phyloP scores from a whole-genome alignment of 2,113 vertebrate genomes.

The Ceuthmochares aereus region DNA sequence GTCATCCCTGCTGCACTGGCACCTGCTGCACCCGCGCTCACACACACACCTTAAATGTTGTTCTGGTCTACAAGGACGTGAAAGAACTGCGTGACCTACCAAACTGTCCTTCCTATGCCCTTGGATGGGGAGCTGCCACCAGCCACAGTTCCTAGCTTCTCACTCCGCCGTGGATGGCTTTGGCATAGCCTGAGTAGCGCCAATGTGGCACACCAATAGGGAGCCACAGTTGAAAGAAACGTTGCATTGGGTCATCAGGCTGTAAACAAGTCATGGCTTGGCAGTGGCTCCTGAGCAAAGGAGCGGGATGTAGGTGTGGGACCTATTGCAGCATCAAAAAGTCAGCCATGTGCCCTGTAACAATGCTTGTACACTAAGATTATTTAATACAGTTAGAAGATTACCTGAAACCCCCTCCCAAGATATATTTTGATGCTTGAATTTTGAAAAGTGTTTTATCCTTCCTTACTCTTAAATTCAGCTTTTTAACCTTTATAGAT shows the following conservation, averaged over 20 bases:
- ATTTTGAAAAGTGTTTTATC: neutral
- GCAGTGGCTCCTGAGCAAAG: neutral
- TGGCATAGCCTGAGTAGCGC: accelerated
- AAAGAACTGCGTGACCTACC: accelerated
- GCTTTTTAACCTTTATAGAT: neutral
- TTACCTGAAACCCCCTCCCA: accelerated
- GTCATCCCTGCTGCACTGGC: neutral
- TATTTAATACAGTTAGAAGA: neutral
- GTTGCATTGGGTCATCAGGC: accelerated
- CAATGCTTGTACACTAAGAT: accelerated
- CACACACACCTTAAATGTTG: accelerated
- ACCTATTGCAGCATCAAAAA: accelerated
- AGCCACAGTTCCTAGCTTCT: accelerated
- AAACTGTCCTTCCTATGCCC: accelerated
- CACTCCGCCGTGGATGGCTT: neutral
- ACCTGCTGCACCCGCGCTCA: accelerated
- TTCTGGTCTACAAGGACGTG: accelerated
- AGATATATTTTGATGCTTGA: neutral
- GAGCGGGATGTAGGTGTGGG: accelerated
- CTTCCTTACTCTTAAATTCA: neutral
- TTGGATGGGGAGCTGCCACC: neutral
- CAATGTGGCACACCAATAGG: accelerated
- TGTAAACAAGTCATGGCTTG: neutral
- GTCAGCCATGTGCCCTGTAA: accelerated
- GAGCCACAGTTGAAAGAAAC: accelerated